Percentiles rank a stretch among this genome's conserved stretches.
Evolutionary conservation across 2,888 invertebrate species (phyloP).

Genomic region (Sericinus montela): DNA sequence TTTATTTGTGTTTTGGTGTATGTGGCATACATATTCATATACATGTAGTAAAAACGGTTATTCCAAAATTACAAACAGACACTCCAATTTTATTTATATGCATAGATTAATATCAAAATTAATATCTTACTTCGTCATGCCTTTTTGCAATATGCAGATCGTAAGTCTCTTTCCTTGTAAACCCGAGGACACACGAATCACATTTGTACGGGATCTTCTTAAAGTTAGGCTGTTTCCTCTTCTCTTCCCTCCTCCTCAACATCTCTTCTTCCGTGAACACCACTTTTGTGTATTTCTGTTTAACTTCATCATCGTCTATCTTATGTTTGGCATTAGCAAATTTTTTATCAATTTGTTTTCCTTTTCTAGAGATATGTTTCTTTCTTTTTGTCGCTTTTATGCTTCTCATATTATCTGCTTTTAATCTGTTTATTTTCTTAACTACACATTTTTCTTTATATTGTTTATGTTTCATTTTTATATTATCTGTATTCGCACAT

Average conservation of each 20-base stretch:
- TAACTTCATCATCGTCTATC: constrained; percentile 8
- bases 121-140: constrained; percentile 38
- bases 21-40: too few species aligned
- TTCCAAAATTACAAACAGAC: too few species aligned
- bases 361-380: neutral
- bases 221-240: constrained; percentile 49
- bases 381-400: too few species aligned
- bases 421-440: neutral
- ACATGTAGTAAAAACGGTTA: too few species aligned
- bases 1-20: too few species aligned
- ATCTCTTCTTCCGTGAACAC: constrained; percentile 46
- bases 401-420: neutral
- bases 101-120: neutral
- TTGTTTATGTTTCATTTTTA: too few species aligned
- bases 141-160: constrained; percentile 40
- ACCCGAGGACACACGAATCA: constrained; percentile 52
- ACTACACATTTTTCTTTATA: neutral
- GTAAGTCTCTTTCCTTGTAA: constrained; percentile 39
- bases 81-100: too few species aligned
- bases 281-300: constrained; percentile 37
- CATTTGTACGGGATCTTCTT: constrained; percentile 56
- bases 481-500: neutral
- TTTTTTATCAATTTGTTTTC: too few species aligned
- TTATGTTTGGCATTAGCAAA: neutral
- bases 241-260: constrained; percentile 41